phyloP scores from a whole-genome alignment of 2,888 invertebrate genomes.

The Leucophenga montana region DNA sequence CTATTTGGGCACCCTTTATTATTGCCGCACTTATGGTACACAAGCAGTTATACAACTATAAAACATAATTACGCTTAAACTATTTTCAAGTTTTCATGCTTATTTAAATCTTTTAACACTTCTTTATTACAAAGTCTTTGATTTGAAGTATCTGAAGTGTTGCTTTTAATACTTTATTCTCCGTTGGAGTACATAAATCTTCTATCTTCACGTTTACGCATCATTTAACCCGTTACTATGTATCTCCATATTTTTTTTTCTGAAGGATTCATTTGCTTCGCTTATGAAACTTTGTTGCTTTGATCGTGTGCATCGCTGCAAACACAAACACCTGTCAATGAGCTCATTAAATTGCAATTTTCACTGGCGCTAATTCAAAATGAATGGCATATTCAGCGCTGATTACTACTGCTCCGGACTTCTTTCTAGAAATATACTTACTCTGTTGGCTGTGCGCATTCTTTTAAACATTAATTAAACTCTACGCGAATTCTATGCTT shows the following conservation, averaged over 20 bases:
- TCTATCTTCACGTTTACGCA: constrained; percentile 44
- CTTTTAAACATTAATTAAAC: constrained; percentile 24
- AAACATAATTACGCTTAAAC: too few relatives aligned
- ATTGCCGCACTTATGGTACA: too few relatives aligned
- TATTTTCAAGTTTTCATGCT: too few relatives aligned
- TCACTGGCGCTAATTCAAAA: constrained; percentile 40
- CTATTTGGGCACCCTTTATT: too few relatives aligned
- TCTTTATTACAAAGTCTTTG: too few relatives aligned
- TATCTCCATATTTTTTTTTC: neutral
- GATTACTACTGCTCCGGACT: constrained; percentile 43
- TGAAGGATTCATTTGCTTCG: too few relatives aligned
- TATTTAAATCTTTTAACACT: too few relatives aligned
- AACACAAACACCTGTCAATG: constrained; percentile 53
- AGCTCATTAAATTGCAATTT: constrained; percentile 63
- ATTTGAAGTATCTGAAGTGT: neutral
- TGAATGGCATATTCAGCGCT: constrained; percentile 46
- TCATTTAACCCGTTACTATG: constrained; percentile 46
- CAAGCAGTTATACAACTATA: too few relatives aligned
- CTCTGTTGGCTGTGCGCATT: constrained; percentile 19
- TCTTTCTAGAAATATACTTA: too few relatives aligned
- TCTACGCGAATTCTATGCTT: neutral
- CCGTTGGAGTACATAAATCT: constrained; percentile 24
- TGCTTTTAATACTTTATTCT: neutral
- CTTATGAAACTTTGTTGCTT: neutral
- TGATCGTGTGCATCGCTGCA: constrained; percentile 2